phyloP scores from a whole-genome alignment of 2,888 invertebrate species.

The Eucriotettix oculatus region DNA sequence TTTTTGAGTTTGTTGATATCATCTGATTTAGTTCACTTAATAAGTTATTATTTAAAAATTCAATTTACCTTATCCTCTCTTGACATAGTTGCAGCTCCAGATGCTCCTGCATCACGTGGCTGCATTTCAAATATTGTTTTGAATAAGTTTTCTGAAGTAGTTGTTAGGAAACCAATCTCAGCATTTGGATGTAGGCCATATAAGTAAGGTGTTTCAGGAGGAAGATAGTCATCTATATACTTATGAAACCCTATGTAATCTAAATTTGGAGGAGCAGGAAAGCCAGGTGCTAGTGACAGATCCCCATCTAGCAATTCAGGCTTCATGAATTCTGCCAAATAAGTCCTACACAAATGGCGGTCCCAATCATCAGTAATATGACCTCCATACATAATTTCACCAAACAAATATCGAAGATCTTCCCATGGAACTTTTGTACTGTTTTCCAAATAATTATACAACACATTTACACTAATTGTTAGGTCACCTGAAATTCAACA shows the following conservation, averaged over 20 bases:
- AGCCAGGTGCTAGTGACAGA: constrained; percentile 61
- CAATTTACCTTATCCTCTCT: constrained; percentile 61
- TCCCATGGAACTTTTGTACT: constrained; percentile 85
- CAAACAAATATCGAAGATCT: constrained; percentile 83
- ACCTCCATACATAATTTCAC: constrained; percentile 95
- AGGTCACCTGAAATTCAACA: constrained; percentile 51
- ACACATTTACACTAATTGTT: constrained; percentile 79
- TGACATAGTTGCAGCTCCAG: constrained; percentile 49
- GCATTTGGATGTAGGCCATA: constrained; percentile 91
- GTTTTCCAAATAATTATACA: constrained; percentile 80
- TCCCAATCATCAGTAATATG: constrained; percentile 97
- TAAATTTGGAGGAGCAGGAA: constrained; percentile 68
- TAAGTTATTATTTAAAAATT: too few species aligned
- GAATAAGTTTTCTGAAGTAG: constrained; percentile 70
- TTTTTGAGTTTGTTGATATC: too few species aligned
- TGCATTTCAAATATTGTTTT: constrained; percentile 78
- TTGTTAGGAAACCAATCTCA: constrained; percentile 84
- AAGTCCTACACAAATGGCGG: constrained; percentile 67
- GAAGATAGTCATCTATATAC: constrained; percentile 74
- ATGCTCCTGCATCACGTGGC: constrained; percentile 61
- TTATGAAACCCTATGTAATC: constrained; percentile 76
- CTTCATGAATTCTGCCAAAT: constrained; percentile 73
- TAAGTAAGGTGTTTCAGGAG: constrained; percentile 76
- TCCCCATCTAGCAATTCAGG: constrained; percentile 56
- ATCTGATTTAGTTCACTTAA: too few species aligned